These are phyloP conservation scores for Cyclophora punctaria DNA, from an alignment of 2,888 invertebrate species.

Conservation along the genomic window DNA sequence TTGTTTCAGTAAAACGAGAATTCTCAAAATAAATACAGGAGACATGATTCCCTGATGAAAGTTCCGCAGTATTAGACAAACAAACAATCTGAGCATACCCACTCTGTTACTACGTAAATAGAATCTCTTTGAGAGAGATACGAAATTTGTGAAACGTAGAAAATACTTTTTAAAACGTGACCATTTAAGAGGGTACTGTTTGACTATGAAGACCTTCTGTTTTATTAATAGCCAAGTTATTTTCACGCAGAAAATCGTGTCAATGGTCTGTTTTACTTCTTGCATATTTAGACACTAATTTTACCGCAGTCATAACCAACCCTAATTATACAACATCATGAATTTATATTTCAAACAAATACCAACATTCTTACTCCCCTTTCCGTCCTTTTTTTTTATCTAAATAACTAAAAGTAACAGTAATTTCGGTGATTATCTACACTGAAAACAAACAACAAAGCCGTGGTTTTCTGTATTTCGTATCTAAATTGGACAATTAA, in stretches of 20 bases:
- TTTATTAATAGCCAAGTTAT: too few species aligned
- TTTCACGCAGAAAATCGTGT: too few species aligned
- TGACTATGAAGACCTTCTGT: too few species aligned
- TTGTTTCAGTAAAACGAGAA: conserved; percentile 15
- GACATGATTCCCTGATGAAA: conserved; percentile 10
- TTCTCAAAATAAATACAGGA: conserved; percentile 15
- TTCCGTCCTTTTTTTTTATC: background rate
- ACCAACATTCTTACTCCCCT: too few species aligned
- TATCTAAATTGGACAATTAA: conserved; percentile 47
- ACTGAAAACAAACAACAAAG: conserved; percentile 20
- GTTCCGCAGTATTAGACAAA: conserved; percentile 16
- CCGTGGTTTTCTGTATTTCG: conserved; percentile 28
- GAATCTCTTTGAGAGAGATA: conserved; percentile 11
- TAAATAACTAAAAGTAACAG: conserved; percentile 5
- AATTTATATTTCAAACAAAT: too few species aligned
- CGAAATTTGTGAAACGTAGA: conserved; percentile 4
- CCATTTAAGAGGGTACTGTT: too few species aligned
- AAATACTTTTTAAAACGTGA: background rate
- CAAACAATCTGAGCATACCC: conserved; percentile 13
- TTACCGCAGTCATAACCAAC: too few species aligned
- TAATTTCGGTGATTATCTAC: conserved; percentile 17
- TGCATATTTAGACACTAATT: too few species aligned
- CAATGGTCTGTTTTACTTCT: too few species aligned
- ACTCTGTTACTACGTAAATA: conserved; percentile 9
- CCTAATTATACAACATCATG: too few species aligned